Percentiles rank a stretch among this genome's conserved stretches.
phyloP scores from a whole-genome alignment of 2,888 invertebrate genomes.

The Philaethria dido region DNA sequence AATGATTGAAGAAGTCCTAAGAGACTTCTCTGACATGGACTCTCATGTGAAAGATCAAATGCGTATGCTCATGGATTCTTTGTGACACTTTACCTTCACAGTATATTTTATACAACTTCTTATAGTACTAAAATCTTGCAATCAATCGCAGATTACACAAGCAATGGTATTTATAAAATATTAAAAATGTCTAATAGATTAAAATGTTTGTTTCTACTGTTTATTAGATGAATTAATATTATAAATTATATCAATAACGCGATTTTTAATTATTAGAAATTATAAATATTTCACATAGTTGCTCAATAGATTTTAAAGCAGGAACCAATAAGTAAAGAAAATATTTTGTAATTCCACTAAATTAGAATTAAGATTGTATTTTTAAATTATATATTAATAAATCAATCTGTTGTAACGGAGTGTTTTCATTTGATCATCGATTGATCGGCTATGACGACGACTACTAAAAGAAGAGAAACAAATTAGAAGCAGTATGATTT shows the following conservation, averaged over 20 bases:
- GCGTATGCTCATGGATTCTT: conserved; percentile 74
- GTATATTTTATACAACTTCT: background rate
- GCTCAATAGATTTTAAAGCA: conserved; percentile 46
- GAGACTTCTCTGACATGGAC: conserved; percentile 92
- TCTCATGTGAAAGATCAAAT: conserved; percentile 89
- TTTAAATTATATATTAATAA: conserved; percentile 30
- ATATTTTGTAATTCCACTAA: conserved; percentile 35
- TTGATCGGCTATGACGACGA: too few species aligned
- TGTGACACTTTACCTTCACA: conserved; percentile 28
- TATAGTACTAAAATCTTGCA: background rate
- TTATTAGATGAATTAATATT: conserved; percentile 14
- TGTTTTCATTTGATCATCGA: background rate
- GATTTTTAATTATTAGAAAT: conserved; percentile 41
- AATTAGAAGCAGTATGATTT: too few species aligned
- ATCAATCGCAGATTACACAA: background rate
- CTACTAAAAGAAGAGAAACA: too few species aligned
- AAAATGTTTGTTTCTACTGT: conserved; percentile 6
- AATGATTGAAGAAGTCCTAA: conserved; percentile 89
- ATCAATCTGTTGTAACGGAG: background rate
- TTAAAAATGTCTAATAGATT: background rate
- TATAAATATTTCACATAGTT: conserved; percentile 47
- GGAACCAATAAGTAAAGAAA: conserved; percentile 31
- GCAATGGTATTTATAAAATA: conserved; percentile 5
- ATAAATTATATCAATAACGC: background rate
- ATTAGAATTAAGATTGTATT: conserved; percentile 31